Evolutionary conservation across 2,113 vertebrate genomes (phyloP).

Genomic region (Cacatua alba): DNA sequence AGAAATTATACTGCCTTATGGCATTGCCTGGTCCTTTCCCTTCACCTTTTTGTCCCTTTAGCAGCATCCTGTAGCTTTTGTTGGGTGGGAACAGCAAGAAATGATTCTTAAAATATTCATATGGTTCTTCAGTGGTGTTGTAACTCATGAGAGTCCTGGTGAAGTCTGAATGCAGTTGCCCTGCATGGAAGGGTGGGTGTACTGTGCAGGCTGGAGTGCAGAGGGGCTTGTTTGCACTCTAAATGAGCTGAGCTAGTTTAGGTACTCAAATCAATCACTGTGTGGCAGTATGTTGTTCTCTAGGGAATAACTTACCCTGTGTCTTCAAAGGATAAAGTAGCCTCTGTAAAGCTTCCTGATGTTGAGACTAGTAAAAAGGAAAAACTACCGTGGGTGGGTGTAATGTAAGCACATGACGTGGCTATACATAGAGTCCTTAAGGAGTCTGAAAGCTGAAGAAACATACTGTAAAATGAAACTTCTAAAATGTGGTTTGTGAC

Average conservation of each 20-base stretch:
- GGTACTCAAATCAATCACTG: background rate
- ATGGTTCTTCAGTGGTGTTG: background rate
- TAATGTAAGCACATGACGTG: background rate
- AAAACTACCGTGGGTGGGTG: background rate
- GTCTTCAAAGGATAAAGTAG: background rate
- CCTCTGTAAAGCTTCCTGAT: background rate
- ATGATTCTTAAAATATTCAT: background rate
- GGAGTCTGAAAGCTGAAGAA: background rate
- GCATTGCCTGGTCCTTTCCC: background rate
- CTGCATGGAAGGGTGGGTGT: fast-evolving
- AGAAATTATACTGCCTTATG: background rate
- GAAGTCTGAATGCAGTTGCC: background rate
- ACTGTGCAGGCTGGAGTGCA: background rate
- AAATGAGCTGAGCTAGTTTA: background rate
- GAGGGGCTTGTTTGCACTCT: background rate
- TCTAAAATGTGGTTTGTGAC: background rate
- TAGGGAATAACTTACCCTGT: background rate
- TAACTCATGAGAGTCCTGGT: background rate
- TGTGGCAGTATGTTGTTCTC: background rate
- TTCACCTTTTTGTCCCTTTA: background rate
- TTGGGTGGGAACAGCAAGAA: background rate
- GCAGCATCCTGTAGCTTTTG: background rate
- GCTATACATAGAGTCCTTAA: background rate
- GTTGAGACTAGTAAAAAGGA: background rate
- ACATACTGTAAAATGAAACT: background rate